Evolutionary conservation across 1,140 invertebrate species (phyloP), one percentile per base, ranked within the genome.

Genomic region (Megalopta genalis): DNA sequence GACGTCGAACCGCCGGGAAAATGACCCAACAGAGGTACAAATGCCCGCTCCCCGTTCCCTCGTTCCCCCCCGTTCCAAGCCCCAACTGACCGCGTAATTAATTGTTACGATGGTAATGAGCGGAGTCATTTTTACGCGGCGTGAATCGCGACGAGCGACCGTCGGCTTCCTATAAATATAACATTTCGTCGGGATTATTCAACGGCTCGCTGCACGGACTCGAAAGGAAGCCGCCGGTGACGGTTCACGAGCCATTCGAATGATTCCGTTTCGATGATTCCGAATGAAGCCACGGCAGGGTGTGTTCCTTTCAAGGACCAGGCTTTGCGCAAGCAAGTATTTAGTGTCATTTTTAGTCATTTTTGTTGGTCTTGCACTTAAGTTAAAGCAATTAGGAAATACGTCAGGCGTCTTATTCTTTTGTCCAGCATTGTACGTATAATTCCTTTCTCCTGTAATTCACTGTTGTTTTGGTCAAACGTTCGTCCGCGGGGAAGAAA

Each of bases 61-160:
- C 42, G 4, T 4, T 5, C 57, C 0, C 7, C 37, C 46, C 23
- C 57, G n/a, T 7, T 2, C 23, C 23, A 7, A 57, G 18, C 1
- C 75, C 27, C 42, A 12, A 10, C 42, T 12, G 57, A 46, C 54
- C 65, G 66, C 27, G 68, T 72, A 54, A 78, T 72, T 78, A 78
- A 78, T 78, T 78, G 69, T 78, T 71, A 57, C 76, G 23, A 9
- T 27, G 49, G 69, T 59, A 72, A 78, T 14, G 76, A 72, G 68
- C 25, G 37, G 27, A 52, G 64, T 72, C 59, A 68, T 72, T 78
- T 78, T 78, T 71, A n/a, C 75, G 59, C 60, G 46, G n/a, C 59
- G 60, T 4, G 69, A 65, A 72, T 68, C 23, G 49, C 72, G 72
- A 72, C 71, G 54, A 65, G 39, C 46, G 64, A 66, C n/a, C 39